These are phyloP conservation scores for Carcina quercana DNA, from an alignment of 2,888 invertebrate species.

Conservation along the genomic window DNA sequence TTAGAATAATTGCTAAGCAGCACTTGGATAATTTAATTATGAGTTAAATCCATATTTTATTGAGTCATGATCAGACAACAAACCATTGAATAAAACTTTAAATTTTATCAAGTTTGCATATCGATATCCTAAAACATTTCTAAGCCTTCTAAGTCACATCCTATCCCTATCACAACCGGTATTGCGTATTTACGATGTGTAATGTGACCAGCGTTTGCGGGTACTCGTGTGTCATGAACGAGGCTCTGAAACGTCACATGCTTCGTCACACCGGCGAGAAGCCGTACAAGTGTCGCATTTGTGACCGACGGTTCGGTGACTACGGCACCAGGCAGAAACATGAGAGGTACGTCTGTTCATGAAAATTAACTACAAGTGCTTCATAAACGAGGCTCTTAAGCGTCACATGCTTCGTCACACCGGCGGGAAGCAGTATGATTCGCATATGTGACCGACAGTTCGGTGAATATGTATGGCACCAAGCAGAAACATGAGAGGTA, in stretches of 20 bases:
- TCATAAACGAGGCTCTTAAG: conserved; percentile 35
- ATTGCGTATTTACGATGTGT: too few relatives aligned
- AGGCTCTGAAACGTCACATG: conserved; percentile 59
- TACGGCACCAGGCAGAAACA: conserved; percentile 61
- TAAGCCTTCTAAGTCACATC: too few relatives aligned
- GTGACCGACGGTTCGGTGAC: conserved; percentile 55
- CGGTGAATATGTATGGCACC: conserved; percentile 53
- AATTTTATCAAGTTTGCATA: too few relatives aligned
- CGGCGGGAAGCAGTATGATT: conserved; percentile 56
- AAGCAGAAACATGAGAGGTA: conserved; percentile 62
- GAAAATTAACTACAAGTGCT: too few relatives aligned
- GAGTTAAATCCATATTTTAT: too few relatives aligned
- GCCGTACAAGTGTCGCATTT: conserved; percentile 57
- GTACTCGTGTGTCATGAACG: conserved; percentile 48
- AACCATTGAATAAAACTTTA: too few relatives aligned
- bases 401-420: conserved; percentile 62
- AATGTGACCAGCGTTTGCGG: conserved; percentile 42
- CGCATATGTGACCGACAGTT: conserved; percentile 55
- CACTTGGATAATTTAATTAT: too few relatives aligned
- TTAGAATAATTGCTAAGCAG: too few relatives aligned
- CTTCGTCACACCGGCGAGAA: conserved; percentile 53
- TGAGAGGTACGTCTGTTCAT: conserved; percentile 35
- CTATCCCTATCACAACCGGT: too few relatives aligned
- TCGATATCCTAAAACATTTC: too few relatives aligned
- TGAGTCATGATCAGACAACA: too few relatives aligned